These are phyloP conservation scores for Macrophya alboannulata DNA, from an alignment of 2,888 invertebrate genomes.

Conservation along the genomic window DNA sequence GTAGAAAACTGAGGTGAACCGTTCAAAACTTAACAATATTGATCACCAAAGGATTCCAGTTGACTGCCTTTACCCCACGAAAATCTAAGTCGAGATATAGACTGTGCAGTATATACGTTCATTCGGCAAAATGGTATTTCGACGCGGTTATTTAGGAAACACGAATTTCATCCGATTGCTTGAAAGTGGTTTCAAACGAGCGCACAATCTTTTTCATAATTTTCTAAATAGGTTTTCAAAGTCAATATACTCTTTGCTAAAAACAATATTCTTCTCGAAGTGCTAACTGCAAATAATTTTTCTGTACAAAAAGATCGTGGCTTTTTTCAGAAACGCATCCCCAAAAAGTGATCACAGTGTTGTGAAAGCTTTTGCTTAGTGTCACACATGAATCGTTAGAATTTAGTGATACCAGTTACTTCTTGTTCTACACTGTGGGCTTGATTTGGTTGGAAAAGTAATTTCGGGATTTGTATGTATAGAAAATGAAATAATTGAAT, in stretches of 20 bases:
- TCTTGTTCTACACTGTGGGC: conserved; percentile 1
- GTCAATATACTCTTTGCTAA: neutral
- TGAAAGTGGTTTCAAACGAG: neutral
- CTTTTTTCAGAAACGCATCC: neutral
- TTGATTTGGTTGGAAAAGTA: conserved; percentile 9
- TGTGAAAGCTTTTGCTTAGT: neutral
- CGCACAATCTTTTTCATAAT: neutral
- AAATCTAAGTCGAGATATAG: neutral
- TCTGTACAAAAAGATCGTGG: neutral
- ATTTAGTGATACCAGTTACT: neutral
- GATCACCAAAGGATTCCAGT: conserved; percentile 27
- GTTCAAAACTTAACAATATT: conserved; percentile 12
- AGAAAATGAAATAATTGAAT: conserved; percentile 44
- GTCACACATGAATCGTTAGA: neutral
- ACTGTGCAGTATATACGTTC: neutral
- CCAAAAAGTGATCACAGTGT: neutral
- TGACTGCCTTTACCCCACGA: conserved; percentile 14
- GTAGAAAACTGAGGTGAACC: conserved; percentile 14
- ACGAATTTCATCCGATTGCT: neutral
- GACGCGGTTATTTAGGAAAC: neutral
- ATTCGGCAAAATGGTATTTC: neutral
- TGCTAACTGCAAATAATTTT: neutral
- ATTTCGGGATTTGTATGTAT: conserved; percentile 30
- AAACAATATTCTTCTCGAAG: neutral
- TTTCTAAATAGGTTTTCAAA: neutral